These are phyloP conservation scores for Hybos culiciformis DNA, from an alignment of 2,888 invertebrate species.

Conservation along the genomic window DNA sequence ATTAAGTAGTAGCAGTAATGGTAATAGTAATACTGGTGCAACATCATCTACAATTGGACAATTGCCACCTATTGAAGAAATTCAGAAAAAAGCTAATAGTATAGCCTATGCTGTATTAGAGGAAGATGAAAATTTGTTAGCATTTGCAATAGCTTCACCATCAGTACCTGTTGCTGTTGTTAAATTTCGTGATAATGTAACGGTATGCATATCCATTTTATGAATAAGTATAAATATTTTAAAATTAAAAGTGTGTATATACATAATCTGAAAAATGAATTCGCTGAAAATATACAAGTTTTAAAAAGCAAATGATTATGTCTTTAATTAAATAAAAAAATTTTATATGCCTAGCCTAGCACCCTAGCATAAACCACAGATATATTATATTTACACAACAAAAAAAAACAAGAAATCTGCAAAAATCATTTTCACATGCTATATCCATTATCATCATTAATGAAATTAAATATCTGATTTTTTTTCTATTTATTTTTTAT, in stretches of 20 bases:
- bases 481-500: no score
- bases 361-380: no score
- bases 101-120: conserved; percentile 33
- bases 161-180: conserved; percentile 35
- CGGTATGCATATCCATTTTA: conserved; percentile 21
- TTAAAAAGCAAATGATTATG: no score
- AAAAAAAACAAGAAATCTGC: no score
- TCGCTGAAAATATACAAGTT: no score
- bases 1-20: no score
- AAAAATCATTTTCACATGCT: no score
- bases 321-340: no score
- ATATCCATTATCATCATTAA: no score
- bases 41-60: not conserved
- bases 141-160: conserved; percentile 35
- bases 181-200: conserved; percentile 35
- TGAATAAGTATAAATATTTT: not conserved
- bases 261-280: not conserved
- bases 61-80: conserved; percentile 20
- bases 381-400: no score
- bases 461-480: no score
- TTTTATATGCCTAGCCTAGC: no score
- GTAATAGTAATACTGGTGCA: not conserved
- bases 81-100: conserved; percentile 29
- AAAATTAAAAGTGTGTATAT: not conserved
- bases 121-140: conserved; percentile 34